Conservation (phyloP, 1,140 invertebrate genomes). For the Berghia stephanieae region DNA sequence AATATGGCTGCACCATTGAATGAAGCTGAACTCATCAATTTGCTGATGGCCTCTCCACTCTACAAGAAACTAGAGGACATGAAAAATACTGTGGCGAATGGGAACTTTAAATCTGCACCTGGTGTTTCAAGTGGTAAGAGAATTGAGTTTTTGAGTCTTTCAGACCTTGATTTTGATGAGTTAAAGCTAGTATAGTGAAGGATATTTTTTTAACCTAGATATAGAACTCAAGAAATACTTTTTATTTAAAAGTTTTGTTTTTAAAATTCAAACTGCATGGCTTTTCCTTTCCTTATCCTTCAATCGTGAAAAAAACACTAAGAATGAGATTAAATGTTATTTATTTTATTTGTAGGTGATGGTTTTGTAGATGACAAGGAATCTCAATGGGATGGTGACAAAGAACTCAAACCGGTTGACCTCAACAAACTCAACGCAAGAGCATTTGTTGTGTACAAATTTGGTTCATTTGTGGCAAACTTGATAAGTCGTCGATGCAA, state of each 20-base stretch:
- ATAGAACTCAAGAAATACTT: not conserved
- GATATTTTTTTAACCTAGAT: not conserved
- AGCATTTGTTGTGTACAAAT: conserved; percentile 63
- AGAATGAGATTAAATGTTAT: not conserved
- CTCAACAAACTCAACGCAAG: conserved; percentile 59
- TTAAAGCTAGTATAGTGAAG: not conserved
- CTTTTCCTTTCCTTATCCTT: not conserved
- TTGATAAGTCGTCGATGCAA: conserved; percentile 49
- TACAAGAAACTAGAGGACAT: conserved; percentile 63
- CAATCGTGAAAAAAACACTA: not conserved
- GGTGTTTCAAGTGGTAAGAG: not conserved
- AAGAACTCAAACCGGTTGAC: conserved; percentile 57
- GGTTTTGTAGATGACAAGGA: conserved; percentile 55
- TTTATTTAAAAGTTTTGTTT: not conserved
- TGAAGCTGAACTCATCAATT: conserved; percentile 57
- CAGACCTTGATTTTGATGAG: not conserved
- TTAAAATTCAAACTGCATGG: not conserved
- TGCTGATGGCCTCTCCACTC: conserved; percentile 62
- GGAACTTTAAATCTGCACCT: conserved; percentile 31
- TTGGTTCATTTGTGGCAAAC: conserved; percentile 57
- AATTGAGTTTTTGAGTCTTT: not conserved
- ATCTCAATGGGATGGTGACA: conserved; percentile 55
- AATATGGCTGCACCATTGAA: conserved; percentile 60
- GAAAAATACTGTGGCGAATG: conserved; percentile 52
- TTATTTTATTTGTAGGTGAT: conserved; percentile 44